These are phyloP conservation scores for Labroides dimidiatus DNA, from an alignment of 2,797 vertebrate species.

Conservation along the genomic window DNA sequence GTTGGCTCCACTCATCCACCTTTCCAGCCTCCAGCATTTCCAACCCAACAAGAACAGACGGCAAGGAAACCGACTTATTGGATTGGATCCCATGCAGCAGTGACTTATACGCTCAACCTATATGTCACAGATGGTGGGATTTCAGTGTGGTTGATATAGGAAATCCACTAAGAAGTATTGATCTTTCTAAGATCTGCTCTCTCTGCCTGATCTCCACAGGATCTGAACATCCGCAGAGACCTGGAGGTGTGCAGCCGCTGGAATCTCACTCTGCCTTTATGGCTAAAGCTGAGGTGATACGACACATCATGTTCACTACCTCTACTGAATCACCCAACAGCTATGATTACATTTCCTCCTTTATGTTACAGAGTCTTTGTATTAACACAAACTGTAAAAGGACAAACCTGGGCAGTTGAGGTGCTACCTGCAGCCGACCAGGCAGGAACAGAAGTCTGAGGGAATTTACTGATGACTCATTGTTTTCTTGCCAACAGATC, in stretches of 20 bases:
- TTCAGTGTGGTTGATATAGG: conserved; percentile 76
- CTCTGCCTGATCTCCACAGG: conserved; percentile 73
- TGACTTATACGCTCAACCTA: conserved; percentile 76
- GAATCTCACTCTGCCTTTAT: conserved; percentile 32
- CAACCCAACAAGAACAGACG: conserved; percentile 69
- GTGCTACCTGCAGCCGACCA: conserved; percentile 10
- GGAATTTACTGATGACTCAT: conserved; percentile 42
- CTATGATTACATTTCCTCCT: not conserved
- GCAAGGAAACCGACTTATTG: conserved; percentile 65
- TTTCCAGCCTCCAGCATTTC: conserved; percentile 43
- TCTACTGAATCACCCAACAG: not conserved
- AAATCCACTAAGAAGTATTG: conserved; percentile 82
- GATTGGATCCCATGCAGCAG: conserved; percentile 73
- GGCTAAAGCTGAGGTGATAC: conserved; percentile 8
- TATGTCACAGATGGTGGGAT: conserved; percentile 82
- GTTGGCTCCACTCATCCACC: conserved; percentile 51
- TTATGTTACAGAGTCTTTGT: not conserved
- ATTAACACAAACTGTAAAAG: not conserved
- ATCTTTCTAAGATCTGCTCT: conserved; percentile 74
- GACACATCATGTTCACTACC: not conserved
- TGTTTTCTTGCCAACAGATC: conserved; percentile 39
- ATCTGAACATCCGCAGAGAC: conserved; percentile 63
- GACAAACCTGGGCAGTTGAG: not conserved
- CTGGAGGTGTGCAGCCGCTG: conserved; percentile 41
- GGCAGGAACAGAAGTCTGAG: conserved; percentile 15